Evolutionary conservation across 2,888 invertebrate species (phyloP), one percentile per base, ranked within the genome.

Genomic region (Cryptocephalus moraei): DNA sequence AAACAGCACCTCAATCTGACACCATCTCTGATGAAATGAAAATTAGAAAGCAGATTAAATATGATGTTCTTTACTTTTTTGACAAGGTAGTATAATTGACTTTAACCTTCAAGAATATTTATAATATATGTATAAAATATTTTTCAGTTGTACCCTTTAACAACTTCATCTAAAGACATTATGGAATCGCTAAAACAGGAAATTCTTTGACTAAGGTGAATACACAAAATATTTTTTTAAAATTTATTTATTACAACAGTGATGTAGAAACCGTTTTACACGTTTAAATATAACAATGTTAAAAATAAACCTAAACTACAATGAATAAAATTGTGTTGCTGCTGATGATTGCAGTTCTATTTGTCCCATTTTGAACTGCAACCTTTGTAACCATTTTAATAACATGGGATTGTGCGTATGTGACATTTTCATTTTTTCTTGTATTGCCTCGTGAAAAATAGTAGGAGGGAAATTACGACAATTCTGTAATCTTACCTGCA

Each of bases 281-380:
- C 22, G 31, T 32, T 13, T 33, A 41, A 43, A 42, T 32, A 36
- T 12, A 45, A 47, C 38, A 41, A 44, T 22, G 22, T 22, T 22
- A 22, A 22, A 22, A 22, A 22, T 22, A 22, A 36, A 36, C 36
- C 36, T 10, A 46, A 53, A 47, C 55, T 78, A 85, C 60, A 84
- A 78, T 33, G 83, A 81, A 69, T 88, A 92, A 71, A 92, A 91
- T 65, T 91, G 91, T 8, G 89, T 89, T n/a, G 88, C 91, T 44
- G 88, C 86, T 0, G 91, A 90, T 1, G 91, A 90, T 69, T 93
- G 92, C 54, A 91, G 74, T 72, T 99, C 97, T 46, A 95, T 87
- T 74, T 97, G 96, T 6, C 94, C 94, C 86, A 99, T 94, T 76
- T 96, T 97, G 67, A 96, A 94, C 67, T 96, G 91, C 51, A 96